Evolutionary conservation across 2,113 vertebrate species (phyloP).

Genomic region (Zapornia atra): DNA sequence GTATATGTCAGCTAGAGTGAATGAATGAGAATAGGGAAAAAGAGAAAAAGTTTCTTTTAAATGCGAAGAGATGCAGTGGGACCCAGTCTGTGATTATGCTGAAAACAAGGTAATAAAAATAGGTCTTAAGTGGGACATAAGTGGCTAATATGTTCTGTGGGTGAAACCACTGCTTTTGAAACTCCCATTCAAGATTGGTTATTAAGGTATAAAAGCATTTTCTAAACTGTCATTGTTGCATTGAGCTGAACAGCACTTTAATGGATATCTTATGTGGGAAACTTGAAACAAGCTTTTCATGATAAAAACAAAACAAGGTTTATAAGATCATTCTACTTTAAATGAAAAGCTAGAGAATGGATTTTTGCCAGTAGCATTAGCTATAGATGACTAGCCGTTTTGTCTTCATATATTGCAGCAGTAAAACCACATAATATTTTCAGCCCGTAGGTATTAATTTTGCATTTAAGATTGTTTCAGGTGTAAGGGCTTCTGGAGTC

Average conservation of each 20-base stretch:
- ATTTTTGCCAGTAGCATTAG: neutral
- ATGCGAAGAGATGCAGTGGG: neutral
- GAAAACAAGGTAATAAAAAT: slow-evolving; percentile 14
- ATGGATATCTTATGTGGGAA: neutral
- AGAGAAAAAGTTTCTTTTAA: neutral
- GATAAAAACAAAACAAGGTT: neutral
- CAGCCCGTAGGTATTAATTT: neutral
- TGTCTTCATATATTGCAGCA: neutral
- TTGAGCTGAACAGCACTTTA: neutral
- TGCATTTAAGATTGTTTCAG: slow-evolving; percentile 11
- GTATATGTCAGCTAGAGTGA: neutral
- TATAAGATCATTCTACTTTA: neutral
- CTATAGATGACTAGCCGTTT: neutral
- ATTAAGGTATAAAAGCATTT: slow-evolving; percentile 25
- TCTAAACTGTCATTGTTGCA: slow-evolving; percentile 24
- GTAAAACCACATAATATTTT: neutral
- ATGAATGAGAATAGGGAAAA: neutral
- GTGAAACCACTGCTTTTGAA: neutral
- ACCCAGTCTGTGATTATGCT: neutral
- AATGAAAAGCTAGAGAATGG: neutral
- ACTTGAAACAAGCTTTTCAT: neutral
- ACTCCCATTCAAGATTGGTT: neutral
- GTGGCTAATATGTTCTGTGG: neutral
- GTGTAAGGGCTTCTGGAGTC: neutral
- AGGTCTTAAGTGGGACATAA: neutral